These are phyloP conservation scores for Oreochromis mossambicus DNA, from an alignment of 2,797 vertebrate species.

Conservation along the genomic window DNA sequence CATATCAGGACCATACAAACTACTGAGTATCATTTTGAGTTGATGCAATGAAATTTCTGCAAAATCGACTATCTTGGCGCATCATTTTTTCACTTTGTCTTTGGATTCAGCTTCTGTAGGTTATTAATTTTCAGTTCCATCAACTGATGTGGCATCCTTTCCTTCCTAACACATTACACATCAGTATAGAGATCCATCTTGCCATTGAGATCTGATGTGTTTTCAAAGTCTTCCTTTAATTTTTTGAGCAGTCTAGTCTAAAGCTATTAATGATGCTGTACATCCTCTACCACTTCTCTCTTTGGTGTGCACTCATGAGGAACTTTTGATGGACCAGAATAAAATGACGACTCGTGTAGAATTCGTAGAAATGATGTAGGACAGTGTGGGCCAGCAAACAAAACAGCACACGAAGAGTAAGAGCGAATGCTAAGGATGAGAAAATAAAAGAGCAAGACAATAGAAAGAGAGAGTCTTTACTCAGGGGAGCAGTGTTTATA, in stretches of 20 bases:
- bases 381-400: background rate
- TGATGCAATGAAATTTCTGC: background rate
- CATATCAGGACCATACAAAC: background rate
- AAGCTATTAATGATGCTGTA: background rate
- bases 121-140: background rate
- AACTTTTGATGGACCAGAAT: background rate
- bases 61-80: background rate
- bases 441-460: conserved; percentile 22
- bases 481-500: conserved; percentile 54
- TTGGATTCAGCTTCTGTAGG: background rate
- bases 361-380: background rate
- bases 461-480: conserved; percentile 27
- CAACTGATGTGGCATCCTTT: background rate
- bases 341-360: background rate
- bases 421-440: background rate
- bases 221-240: background rate
- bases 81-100: background rate
- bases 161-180: background rate
- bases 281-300: background rate
- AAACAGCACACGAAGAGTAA: background rate
- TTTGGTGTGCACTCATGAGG: background rate
- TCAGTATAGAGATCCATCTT: background rate
- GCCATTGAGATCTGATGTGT: accelerated
- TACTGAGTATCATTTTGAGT: background rate
- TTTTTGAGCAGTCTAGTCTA: background rate